These are phyloP conservation scores for Passer montanus DNA, from an alignment of 2,113 vertebrate genomes.

Conservation along the genomic window DNA sequence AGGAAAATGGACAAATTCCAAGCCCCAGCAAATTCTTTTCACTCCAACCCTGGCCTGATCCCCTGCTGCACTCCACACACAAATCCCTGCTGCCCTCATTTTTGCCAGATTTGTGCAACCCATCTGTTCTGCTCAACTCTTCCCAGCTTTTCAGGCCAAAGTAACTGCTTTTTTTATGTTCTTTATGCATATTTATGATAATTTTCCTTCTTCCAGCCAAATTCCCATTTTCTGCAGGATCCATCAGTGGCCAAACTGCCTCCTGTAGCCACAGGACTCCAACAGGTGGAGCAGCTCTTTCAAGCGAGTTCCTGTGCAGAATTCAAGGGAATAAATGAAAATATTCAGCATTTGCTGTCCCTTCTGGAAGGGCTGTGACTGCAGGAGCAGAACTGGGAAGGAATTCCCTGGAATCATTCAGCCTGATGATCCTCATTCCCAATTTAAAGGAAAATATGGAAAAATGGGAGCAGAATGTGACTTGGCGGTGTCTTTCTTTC, in stretches of 20 bases:
- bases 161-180: neutral
- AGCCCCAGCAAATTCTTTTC: neutral
- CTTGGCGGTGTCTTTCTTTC: neutral
- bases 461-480: neutral
- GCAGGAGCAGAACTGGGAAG: neutral
- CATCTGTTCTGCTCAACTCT: constrained; percentile 43
- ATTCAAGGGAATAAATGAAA: neutral
- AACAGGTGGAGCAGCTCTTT: neutral
- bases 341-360: too few species aligned
- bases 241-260: neutral
- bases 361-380: neutral
- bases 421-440: neutral
- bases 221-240: neutral
- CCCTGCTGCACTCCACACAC: neutral
- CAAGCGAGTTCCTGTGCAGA: fast-evolving
- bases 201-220: neutral
- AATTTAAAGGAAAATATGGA: neutral
- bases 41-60: neutral
- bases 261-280: neutral
- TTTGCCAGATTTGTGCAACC: constrained; percentile 17
- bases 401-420: neutral
- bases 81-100: constrained; percentile 31
- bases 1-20: neutral
- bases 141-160: constrained; percentile 3
- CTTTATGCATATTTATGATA: constrained; percentile 2